Evolutionary conservation across 2,113 vertebrate genomes (phyloP), one percentile per base, ranked within the genome.

Genomic region (Aptenodytes forsteri): DNA sequence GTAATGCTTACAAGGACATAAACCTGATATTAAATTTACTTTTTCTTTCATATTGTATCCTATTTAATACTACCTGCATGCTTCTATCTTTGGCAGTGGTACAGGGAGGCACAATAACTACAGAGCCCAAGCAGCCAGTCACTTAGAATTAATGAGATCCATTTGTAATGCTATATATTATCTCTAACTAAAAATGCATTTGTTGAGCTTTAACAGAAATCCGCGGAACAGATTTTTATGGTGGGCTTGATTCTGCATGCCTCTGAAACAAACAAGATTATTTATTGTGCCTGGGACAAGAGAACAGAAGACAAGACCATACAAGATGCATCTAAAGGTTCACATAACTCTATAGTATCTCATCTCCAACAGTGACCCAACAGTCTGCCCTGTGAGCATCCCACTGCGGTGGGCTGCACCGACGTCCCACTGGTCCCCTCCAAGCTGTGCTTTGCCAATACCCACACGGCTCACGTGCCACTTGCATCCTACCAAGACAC

Each of bases 391-490:
- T 4, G 1, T 34, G 22, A 82, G 23, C 26, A n/a, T 50, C 38
- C 62, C 27, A 27, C 27, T 47, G 62, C 1, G 1, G 46, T 42
- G 40, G 34, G 25, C 46, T 83, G 55, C 40, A 32, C 16, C 55
- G 38, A 19, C 5, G 9, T 29, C 65, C 42, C 47, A n/a, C 38
- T 67, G n/a, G n/a, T 82, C 17, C n/a, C 4, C 7, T 44, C 20
- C 3, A 1, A 77, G 38, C 46, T 19, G 13, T 56, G 50, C 40
- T 38, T 61, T 66, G 34, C 50, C 58, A 42, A 4, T 11, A 83
- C 12, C n/a, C 6, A 0, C 46, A 40, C 4, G 22, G 52, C 10
- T 73, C 49, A 49, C 0, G 0, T 46, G 80, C 42, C 72, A 29
- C 36, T 58, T 32, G 25, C 16, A 11, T 36, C 49, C 46, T 30